Conservation (phyloP, 2,113 vertebrate species). For the Uria aalge region DNA sequence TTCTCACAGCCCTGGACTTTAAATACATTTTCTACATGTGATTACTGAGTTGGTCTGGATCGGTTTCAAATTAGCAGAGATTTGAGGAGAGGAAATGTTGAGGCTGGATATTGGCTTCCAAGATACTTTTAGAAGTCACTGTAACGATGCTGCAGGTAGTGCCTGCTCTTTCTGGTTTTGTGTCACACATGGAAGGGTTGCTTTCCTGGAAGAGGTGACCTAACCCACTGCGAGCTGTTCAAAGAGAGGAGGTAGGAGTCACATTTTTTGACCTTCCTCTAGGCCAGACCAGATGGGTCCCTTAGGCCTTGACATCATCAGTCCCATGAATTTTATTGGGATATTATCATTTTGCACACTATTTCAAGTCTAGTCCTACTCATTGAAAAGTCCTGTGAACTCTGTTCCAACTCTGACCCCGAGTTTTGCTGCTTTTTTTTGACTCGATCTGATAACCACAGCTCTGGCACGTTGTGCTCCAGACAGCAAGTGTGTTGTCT, state of each 20-base stretch:
- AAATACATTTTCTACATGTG: background rate
- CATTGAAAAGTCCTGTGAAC: background rate
- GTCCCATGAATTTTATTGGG: background rate
- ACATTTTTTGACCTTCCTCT: background rate
- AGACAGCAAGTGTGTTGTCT: background rate
- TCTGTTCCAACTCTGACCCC: background rate
- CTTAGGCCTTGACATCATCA: background rate
- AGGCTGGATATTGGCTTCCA: background rate
- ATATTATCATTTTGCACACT: background rate
- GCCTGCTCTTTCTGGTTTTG: background rate
- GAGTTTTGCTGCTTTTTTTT: background rate
- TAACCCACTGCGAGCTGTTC: fast-evolving
- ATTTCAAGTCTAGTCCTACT: background rate
- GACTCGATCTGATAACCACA: background rate
- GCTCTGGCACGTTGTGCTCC: background rate
- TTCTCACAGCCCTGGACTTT: background rate
- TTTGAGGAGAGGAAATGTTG: background rate
- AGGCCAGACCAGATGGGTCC: background rate
- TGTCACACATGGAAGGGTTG: fast-evolving
- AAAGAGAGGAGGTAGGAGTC: background rate
- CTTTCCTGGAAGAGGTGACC: background rate
- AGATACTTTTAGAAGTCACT: background rate
- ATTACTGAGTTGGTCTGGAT: background rate
- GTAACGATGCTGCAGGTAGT: background rate
- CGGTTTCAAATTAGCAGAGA: background rate